Conservation (phyloP, 2,888 invertebrate genomes). For the Drosophila dives region DNA sequence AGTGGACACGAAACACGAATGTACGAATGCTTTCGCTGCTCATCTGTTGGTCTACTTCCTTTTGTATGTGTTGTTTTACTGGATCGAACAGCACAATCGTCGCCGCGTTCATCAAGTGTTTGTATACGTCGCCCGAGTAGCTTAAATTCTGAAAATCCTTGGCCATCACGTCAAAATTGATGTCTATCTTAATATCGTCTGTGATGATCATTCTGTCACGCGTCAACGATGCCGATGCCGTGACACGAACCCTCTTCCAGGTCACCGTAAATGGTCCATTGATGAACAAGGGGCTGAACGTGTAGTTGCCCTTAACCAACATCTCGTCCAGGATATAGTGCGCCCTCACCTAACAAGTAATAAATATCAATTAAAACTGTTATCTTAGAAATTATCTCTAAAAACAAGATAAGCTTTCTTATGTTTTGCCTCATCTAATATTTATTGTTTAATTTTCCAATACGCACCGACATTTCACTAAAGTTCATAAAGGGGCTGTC, state of each 20-base stretch:
- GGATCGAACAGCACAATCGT: slow-evolving; percentile 93
- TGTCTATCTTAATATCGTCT: slow-evolving; percentile 91
- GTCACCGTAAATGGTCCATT: slow-evolving; percentile 92
- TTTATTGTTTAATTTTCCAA: not conserved
- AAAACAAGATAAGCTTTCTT: not conserved
- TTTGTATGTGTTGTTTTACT: slow-evolving; percentile 93
- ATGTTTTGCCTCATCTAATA: not conserved
- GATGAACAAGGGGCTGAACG: slow-evolving; percentile 89
- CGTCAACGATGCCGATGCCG: slow-evolving; percentile 89
- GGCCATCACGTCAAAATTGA: slow-evolving; percentile 90
- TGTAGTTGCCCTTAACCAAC: slow-evolving; percentile 91
- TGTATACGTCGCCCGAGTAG: slow-evolving; percentile 89
- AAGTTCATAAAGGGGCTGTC: slow-evolving; percentile 90
- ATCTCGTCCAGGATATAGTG: slow-evolving; percentile 90
- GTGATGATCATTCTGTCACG: slow-evolving; percentile 91
- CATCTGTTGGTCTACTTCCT: slow-evolving; percentile 91
- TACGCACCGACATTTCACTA: slow-evolving; percentile 89
- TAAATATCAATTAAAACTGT: not conserved
- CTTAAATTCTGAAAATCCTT: slow-evolving; percentile 93
- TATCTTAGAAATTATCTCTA: not conserved
- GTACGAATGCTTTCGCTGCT: slow-evolving; percentile 85
- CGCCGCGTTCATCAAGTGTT: slow-evolving; percentile 92
- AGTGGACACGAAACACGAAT: no score
- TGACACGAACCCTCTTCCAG: slow-evolving; percentile 89
- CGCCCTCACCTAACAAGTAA: slow-evolving; percentile 87